Evolutionary conservation across 1,140 invertebrate genomes (phyloP).

Genomic region (Chrysoperla carnea): DNA sequence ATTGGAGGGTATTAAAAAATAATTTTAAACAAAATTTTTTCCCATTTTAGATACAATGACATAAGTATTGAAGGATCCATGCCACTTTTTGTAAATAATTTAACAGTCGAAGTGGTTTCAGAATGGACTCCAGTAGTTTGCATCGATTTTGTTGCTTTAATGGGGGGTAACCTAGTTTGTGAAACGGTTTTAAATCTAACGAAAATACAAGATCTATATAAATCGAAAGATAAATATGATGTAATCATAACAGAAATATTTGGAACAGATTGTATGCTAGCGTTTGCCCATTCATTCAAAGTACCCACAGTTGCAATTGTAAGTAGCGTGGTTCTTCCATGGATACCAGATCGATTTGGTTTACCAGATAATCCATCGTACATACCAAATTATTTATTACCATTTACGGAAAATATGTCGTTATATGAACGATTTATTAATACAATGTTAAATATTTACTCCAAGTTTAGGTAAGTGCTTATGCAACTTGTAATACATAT

Average conservation of each 20-base stretch:
- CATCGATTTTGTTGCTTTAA: neutral
- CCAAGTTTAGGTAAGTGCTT: neutral
- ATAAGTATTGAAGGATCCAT: neutral
- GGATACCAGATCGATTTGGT: slow-evolving; percentile 28
- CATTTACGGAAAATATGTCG: slow-evolving; percentile 23
- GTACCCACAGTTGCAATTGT: slow-evolving; percentile 34
- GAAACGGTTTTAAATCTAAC: slow-evolving; percentile 16
- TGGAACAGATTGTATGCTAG: slow-evolving; percentile 42
- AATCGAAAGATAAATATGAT: slow-evolving; percentile 33
- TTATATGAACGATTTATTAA: slow-evolving; percentile 21
- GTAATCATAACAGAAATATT: slow-evolving; percentile 43
- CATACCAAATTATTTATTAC: slow-evolving; percentile 27
- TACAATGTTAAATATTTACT: neutral
- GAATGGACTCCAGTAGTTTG: neutral
- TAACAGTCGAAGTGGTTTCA: neutral
- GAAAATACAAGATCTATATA: slow-evolving; percentile 19
- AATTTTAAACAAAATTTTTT: too few relatives aligned
- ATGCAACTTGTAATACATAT: too few relatives aligned
- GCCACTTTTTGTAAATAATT: neutral
- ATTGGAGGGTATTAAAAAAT: too few relatives aligned
- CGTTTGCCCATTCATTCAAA: slow-evolving; percentile 29
- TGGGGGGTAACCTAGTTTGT: slow-evolving; percentile 17
- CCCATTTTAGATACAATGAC: neutral
- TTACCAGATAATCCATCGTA: slow-evolving; percentile 34
- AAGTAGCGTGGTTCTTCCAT: slow-evolving; percentile 12